These are phyloP conservation scores for Shargacucullia verbasci DNA, from an alignment of 2,888 invertebrate genomes.

Conservation along the genomic window DNA sequence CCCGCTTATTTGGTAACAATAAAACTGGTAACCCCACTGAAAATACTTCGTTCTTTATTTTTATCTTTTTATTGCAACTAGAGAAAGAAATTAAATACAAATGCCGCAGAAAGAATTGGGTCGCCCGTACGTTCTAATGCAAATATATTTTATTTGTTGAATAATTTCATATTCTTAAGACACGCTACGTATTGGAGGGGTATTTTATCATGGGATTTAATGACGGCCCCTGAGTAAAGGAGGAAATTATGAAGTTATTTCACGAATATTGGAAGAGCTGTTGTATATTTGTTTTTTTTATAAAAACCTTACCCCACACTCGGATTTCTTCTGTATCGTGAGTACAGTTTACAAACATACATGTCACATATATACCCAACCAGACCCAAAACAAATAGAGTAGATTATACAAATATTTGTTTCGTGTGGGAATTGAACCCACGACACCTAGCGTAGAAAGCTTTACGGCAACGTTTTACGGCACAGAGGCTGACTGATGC, in stretches of 20 bases:
- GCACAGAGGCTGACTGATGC: too few species aligned
- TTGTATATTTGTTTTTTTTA: too few species aligned
- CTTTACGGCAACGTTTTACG: too few species aligned
- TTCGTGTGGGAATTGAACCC: too few species aligned
- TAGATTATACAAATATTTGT: too few species aligned
- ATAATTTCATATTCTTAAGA: constrained; percentile 33
- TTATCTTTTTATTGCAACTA: constrained; percentile 22
- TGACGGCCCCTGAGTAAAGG: constrained; percentile 10
- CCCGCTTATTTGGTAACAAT: too few species aligned
- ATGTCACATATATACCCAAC: too few species aligned
- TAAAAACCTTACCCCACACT: too few species aligned
- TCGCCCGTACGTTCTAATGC: constrained; percentile 41
- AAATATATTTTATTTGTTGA: constrained; percentile 41
- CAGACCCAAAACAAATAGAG: too few species aligned
- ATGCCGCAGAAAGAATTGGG: constrained; percentile 40
- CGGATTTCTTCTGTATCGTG: too few species aligned
- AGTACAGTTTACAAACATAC: too few species aligned
- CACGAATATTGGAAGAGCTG: constrained; percentile 1
- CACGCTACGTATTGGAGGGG: constrained; percentile 36
- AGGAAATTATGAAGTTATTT: constrained; percentile 27
- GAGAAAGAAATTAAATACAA: constrained; percentile 20
- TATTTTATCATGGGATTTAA: constrained; percentile 10
- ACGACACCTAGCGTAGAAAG: too few species aligned
- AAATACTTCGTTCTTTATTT: constrained; percentile 3
- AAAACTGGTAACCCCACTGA: background rate